phyloP scores from a whole-genome alignment of 2,113 vertebrate genomes.

The Amia ocellicauda region DNA sequence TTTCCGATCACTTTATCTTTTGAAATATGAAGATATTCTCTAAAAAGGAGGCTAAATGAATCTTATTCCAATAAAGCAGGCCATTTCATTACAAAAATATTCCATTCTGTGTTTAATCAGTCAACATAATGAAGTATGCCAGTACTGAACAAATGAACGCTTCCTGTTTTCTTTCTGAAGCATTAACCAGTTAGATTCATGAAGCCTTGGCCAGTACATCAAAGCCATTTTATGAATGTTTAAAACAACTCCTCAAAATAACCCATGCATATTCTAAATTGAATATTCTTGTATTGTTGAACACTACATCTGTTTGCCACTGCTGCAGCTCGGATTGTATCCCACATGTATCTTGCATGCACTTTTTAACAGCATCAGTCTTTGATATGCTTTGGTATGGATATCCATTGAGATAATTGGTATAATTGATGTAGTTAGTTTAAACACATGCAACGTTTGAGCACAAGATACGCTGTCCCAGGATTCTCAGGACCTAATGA shows the following conservation, averaged over 20 bases:
- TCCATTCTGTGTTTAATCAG: slow-evolving; percentile 2
- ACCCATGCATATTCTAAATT: no score
- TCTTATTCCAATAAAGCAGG: slow-evolving; percentile 6
- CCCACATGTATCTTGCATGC: no score
- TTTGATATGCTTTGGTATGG: no score
- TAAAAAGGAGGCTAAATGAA: slow-evolving; percentile 37
- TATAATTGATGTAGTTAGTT: no score
- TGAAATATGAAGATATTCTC: neutral
- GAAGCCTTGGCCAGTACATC: neutral
- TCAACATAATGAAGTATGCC: neutral
- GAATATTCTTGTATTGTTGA: neutral
- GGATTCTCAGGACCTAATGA: no score
- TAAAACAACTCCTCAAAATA: neutral
- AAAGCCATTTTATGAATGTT: neutral
- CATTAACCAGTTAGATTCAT: neutral
- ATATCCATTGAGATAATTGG: no score
- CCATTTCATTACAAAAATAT: neutral
- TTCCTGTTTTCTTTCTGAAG: neutral
- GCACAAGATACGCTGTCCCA: no score
- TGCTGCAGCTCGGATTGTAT: no score
- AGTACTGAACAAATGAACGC: neutral
- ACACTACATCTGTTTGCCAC: neutral
- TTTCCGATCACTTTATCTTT: neutral
- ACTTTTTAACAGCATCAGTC: no score
- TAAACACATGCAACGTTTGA: no score